Base-by-base conservation (phyloP, 2,113 vertebrate species). In the Ochotona princeps region DNA sequence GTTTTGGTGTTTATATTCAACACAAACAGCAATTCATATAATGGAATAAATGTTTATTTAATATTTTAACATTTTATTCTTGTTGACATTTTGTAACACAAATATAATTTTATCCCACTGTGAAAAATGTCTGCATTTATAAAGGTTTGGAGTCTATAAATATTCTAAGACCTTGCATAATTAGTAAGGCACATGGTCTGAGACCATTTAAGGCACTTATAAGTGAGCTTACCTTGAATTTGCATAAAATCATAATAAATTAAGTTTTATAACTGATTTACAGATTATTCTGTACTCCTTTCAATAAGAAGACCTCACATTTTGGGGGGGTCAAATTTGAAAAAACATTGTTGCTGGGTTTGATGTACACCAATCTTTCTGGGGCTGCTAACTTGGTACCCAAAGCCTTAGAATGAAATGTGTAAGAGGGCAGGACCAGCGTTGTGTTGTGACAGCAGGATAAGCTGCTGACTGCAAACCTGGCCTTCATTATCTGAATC, bases 11-110 rank as follows among this genome's bases (percentile, higher is more conserved):
- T 87, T 74, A 74, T 72, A 73, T 65, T 30, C 65, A 20, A 51
- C 51, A 94, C 65, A 90, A 72, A 44, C 1, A 63, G 13, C 51
- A 88, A 44, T 2, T 70, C 4, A 25, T 66, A 57, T 20, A 83
- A 60, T 83, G 26, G 23, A 65, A 30, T 13, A 90, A 75, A 17
- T 38, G 63, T 67, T 69, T 72, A 32, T 73, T 82, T 25, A 73
- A 60, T 60, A 23, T 35, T 89, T 88, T 85, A 89, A 89, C 57
- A 26, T 81, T 60, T 66, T 89, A 5, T 69, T 94, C 57, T 17
- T 84, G 26, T 69, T 4, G 60, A 74, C 76, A 57, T 82, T 89
- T 84, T 61, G 60, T 67, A 72, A 73, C n/a, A 51, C 32, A 51
- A 6, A 73, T 1, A 28, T 57, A 49, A 83, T 38, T 81, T 86